phyloP scores from a whole-genome alignment of 35 echinoderm and acorn worm species.

The Strongylocentrotus purpuratus region DNA sequence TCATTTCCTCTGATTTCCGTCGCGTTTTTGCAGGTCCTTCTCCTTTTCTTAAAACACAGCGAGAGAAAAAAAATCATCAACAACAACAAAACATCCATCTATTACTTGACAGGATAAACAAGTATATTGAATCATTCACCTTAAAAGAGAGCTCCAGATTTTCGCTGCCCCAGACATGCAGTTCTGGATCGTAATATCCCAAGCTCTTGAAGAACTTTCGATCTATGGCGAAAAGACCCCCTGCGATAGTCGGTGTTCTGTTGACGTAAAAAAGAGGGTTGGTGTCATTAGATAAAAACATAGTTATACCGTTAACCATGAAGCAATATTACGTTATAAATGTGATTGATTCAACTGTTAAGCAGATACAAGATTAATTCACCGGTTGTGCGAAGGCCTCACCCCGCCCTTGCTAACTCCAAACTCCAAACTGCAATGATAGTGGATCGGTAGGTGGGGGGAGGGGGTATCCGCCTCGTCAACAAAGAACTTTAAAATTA shows the following conservation, averaged over 20 bases:
- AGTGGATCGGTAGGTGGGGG: too few species aligned
- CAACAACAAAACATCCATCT: neutral
- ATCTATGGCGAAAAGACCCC: slow-evolving; percentile 82
- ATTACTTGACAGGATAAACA: too few species aligned
- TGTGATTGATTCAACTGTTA: neutral
- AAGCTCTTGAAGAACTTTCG: slow-evolving; percentile 65
- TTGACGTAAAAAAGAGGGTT: neutral
- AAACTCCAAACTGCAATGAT: too few species aligned
- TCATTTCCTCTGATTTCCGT: too few species aligned
- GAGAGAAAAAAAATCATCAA: too few species aligned
- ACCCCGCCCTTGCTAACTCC: too few species aligned
- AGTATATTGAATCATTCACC: slow-evolving; percentile 22
- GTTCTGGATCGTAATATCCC: slow-evolving; percentile 72
- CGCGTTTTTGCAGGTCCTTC: too few species aligned
- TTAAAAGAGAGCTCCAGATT: slow-evolving; percentile 89
- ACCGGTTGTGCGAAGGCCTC: too few species aligned
- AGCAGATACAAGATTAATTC: neutral
- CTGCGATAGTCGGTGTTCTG: slow-evolving; percentile 84
- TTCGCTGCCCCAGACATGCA: slow-evolving; percentile 86
- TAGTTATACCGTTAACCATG: neutral
- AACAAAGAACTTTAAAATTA: too few species aligned
- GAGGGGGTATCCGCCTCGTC: too few species aligned
- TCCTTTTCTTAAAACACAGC: too few species aligned
- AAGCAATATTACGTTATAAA: neutral
- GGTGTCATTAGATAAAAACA: neutral